A percentile compares a stretch with the other conserved stretches of the same genome.
Evolutionary conservation across 2,888 invertebrate genomes (phyloP).

Genomic region (Dynastes grantii): DNA sequence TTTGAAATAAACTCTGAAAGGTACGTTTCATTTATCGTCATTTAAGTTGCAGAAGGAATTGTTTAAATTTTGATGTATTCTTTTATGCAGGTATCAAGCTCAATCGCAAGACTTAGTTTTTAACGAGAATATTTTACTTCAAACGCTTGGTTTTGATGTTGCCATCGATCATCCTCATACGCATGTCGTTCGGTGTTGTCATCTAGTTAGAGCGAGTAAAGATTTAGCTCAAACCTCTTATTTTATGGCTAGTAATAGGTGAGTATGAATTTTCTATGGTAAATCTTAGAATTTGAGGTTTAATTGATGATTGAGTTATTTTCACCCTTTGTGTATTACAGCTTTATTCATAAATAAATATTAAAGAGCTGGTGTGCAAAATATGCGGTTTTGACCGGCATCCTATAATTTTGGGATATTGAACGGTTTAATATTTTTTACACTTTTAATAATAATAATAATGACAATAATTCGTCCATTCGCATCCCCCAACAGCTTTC

Average conservation of each 20-base stretch:
- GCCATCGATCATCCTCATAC: slow-evolving; percentile 99
- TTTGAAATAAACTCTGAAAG: slow-evolving; percentile 85
- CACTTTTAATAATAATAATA: no score
- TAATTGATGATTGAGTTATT: no score
- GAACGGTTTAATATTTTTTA: no score
- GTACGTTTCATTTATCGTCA: slow-evolving; percentile 67
- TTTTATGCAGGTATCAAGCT: slow-evolving; percentile 72
- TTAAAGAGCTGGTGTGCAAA: no score
- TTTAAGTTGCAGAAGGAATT: not conserved
- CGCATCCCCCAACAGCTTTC: no score
- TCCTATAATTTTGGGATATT: no score
- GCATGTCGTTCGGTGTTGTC: slow-evolving; percentile 96
- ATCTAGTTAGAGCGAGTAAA: slow-evolving; percentile 95
- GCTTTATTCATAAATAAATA: no score
- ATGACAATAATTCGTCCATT: no score
- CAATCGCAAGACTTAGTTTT: slow-evolving; percentile 95
- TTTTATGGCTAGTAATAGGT: slow-evolving; percentile 99
- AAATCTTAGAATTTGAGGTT: not conserved
- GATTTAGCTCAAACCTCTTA: slow-evolving; percentile 98
- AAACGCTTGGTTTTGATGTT: slow-evolving; percentile 98
- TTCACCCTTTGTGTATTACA: no score
- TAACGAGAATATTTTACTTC: slow-evolving; percentile 96
- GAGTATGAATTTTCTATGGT: slow-evolving; percentile 55
- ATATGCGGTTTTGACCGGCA: no score
- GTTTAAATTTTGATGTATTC: not conserved